These are phyloP conservation scores for Luperina testacea DNA, from an alignment of 2,888 invertebrate species.

Conservation along the genomic window DNA sequence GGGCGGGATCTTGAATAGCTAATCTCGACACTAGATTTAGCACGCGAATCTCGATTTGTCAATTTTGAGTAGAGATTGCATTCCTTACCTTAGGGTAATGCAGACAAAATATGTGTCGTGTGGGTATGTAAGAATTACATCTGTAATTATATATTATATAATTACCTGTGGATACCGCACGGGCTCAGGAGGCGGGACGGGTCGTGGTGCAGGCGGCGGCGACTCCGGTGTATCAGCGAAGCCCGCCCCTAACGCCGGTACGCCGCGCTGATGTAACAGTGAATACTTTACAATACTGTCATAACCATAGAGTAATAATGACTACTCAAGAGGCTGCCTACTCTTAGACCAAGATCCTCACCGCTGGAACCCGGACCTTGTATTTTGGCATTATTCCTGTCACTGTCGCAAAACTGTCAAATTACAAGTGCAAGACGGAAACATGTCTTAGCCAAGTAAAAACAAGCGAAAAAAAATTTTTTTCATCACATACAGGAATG, in stretches of 20 bases:
- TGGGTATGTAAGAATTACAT: not conserved
- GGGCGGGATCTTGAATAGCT: not conserved
- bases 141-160: not conserved
- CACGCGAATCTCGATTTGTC: not conserved
- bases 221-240: constrained; percentile 86
- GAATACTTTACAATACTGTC: not conserved
- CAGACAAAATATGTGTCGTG: not conserved
- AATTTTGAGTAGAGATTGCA: not conserved
- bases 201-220: constrained; percentile 79
- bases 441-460: not conserved
- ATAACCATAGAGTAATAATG: not conserved
- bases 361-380: not conserved
- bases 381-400: not conserved
- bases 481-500: no score
- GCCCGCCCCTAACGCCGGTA: constrained; percentile 49
- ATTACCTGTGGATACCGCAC: constrained; percentile 44
- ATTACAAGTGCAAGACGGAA: not conserved
- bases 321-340: not conserved
- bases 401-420: not conserved
- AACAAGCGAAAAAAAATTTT: no score
- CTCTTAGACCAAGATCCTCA: not conserved
- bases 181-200: constrained; percentile 55
- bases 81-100: not conserved
- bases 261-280: constrained; percentile 66
- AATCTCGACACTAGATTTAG: not conserved